These are phyloP conservation scores for Anthopleura sola DNA, from an alignment of 64 coral and sea anemone genomes.

Conservation along the genomic window DNA sequence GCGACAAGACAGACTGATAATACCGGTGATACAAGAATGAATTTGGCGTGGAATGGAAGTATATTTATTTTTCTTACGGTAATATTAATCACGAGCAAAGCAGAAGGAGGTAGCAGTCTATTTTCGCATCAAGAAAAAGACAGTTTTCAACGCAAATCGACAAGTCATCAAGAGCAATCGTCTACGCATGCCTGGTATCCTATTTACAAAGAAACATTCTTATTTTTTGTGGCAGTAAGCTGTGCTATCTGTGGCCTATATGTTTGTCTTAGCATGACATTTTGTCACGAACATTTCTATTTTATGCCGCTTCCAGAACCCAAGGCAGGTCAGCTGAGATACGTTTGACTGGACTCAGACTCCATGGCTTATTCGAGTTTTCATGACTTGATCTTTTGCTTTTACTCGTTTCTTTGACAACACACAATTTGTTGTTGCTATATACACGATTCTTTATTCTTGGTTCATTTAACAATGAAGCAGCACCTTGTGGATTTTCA, in stretches of 20 bases:
- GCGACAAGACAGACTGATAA: too few species aligned
- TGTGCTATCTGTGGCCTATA: neutral
- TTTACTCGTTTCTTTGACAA: too few species aligned
- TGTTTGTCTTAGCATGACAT: conserved; percentile 20
- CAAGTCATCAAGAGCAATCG: neutral
- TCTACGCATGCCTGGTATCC: neutral
- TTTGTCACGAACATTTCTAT: conserved; percentile 17
- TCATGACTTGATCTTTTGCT: too few species aligned
- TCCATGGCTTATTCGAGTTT: neutral
- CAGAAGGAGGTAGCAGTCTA: neutral
- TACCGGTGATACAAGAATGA: neutral
- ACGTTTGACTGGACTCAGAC: neutral
- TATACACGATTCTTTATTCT: too few species aligned
- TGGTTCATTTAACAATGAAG: too few species aligned
- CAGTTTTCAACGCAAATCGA: neutral
- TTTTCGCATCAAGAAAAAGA: neutral
- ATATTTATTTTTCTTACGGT: neutral
- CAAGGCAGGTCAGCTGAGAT: neutral
- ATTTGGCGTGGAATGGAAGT: neutral
- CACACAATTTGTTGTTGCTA: too few species aligned
- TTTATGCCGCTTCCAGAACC: conserved; percentile 12
- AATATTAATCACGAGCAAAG: neutral
- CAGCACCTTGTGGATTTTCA: too few species aligned
- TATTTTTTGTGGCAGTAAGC: conserved; percentile 16
- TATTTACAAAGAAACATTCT: conserved; percentile 19